phyloP scores from a whole-genome alignment of 92 coral and sea anemone species.

The Desmophyllum pertusum region DNA sequence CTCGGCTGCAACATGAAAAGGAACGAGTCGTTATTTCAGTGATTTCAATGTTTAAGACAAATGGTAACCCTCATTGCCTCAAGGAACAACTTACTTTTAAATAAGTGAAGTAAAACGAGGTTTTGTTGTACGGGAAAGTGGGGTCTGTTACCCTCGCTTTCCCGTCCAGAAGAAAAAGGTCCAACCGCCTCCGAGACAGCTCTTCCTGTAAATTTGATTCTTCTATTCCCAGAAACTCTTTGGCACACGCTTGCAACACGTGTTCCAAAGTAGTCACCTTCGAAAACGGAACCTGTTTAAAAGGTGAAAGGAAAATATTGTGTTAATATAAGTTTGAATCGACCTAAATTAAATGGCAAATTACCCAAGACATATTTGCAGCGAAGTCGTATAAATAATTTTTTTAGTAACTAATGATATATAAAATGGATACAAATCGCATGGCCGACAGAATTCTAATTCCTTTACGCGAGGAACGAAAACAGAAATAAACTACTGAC shows the following conservation, averaged over 20 bases:
- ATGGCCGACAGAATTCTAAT: too few relatives aligned
- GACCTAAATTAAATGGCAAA: too few relatives aligned
- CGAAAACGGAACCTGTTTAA: slow-evolving; percentile 40
- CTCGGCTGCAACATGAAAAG: background rate
- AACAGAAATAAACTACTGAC: too few relatives aligned
- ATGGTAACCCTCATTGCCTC: background rate
- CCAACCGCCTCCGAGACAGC: slow-evolving; percentile 1
- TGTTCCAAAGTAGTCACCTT: slow-evolving; percentile 44
- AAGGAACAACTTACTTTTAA: slow-evolving; percentile 31
- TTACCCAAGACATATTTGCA: too few relatives aligned
- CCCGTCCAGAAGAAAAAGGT: slow-evolving; percentile 51
- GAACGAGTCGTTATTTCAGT: background rate
- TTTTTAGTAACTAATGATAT: too few relatives aligned
- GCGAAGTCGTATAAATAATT: too few relatives aligned
- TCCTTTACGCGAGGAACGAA: too few relatives aligned
- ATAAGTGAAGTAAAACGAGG: slow-evolving; percentile 34
- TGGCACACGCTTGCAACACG: slow-evolving; percentile 47
- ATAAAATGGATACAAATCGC: too few relatives aligned
- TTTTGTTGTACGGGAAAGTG: slow-evolving; percentile 44
- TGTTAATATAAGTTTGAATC: too few relatives aligned
- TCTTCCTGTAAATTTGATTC: slow-evolving; percentile 21
- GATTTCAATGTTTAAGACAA: background rate
- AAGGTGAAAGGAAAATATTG: background rate
- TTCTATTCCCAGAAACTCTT: slow-evolving; percentile 35
- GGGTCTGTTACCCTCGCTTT: slow-evolving; percentile 57